Percentiles rank a stretch among this genome's conserved stretches.
These are phyloP conservation scores for Celastrina argiolus DNA, from an alignment of 2,888 invertebrate species.

Conservation along the genomic window DNA sequence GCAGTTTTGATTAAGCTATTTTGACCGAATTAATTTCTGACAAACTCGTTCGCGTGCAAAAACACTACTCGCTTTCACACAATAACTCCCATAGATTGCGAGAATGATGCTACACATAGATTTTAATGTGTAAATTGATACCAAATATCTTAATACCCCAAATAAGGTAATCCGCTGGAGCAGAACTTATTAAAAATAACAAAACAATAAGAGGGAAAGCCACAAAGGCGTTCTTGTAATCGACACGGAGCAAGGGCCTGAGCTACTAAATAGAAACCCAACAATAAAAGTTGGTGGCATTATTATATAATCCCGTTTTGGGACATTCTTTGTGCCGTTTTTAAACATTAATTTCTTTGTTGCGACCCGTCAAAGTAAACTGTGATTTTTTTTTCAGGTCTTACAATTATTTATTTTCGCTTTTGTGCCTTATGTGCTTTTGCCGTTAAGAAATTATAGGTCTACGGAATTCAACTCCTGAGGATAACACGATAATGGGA, in stretches of 20 bases:
- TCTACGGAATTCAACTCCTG: neutral
- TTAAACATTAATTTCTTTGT: slow-evolving; percentile 12
- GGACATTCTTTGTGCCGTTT: slow-evolving; percentile 36
- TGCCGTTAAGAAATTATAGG: neutral
- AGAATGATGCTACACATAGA: neutral
- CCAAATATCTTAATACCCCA: neutral
- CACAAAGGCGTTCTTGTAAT: slow-evolving; percentile 18
- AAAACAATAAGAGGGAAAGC: slow-evolving; percentile 12
- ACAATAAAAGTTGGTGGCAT: slow-evolving; percentile 68
- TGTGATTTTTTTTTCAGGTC: too few relatives aligned
- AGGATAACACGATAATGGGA: too few relatives aligned
- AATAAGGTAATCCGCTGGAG: neutral
- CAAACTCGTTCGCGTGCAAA: too few relatives aligned
- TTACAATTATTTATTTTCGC: too few relatives aligned
- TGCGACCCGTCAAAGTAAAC: slow-evolving; percentile 26
- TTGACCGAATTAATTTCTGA: neutral
- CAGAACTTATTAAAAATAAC: neutral
- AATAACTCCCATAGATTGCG: too few relatives aligned
- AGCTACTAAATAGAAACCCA: slow-evolving; percentile 56
- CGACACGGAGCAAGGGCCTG: slow-evolving; percentile 39
- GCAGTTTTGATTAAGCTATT: neutral
- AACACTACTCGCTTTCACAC: too few relatives aligned
- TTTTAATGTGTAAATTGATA: neutral
- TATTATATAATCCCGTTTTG: slow-evolving; percentile 68
- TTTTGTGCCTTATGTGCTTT: neutral